Evolutionary conservation across 2,888 invertebrate genomes (phyloP).

Genomic region (Melanargia galathea): DNA sequence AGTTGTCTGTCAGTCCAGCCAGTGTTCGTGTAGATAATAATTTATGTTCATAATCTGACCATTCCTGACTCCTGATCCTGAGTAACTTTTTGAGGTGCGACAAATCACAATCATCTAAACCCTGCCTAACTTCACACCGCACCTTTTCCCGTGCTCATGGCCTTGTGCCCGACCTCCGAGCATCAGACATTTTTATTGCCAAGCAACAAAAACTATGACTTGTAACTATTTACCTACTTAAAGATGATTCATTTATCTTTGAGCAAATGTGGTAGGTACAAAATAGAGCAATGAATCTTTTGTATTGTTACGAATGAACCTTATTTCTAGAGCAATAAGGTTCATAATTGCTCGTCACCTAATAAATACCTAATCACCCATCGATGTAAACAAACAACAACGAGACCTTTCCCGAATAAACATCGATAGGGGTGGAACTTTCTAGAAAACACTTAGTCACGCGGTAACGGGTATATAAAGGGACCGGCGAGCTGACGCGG

Average conservation of each 20-base stretch:
- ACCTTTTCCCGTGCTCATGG: slow-evolving; percentile 25
- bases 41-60: too few species aligned
- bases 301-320: background rate
- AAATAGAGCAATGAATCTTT: background rate
- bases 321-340: too few species aligned
- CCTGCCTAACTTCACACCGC: slow-evolving; percentile 9
- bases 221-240: background rate
- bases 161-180: slow-evolving; percentile 29
- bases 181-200: slow-evolving; percentile 7
- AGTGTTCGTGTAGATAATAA: too few species aligned
- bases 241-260: slow-evolving; percentile 5
- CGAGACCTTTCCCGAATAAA: too few species aligned
- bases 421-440: too few species aligned
- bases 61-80: background rate
- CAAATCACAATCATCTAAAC: slow-evolving; percentile 1
- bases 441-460: too few species aligned
- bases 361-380: too few species aligned
- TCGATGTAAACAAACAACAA: too few species aligned
- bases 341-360: too few species aligned
- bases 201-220: slow-evolving; percentile 8
- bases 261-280: background rate
- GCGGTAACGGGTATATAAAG: too few species aligned
- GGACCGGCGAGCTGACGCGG: too few species aligned
- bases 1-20: too few species aligned
- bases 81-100: background rate